Evolutionary conservation across 1,140 invertebrate genomes (phyloP).

Genomic region (Prorops nasuta): DNA sequence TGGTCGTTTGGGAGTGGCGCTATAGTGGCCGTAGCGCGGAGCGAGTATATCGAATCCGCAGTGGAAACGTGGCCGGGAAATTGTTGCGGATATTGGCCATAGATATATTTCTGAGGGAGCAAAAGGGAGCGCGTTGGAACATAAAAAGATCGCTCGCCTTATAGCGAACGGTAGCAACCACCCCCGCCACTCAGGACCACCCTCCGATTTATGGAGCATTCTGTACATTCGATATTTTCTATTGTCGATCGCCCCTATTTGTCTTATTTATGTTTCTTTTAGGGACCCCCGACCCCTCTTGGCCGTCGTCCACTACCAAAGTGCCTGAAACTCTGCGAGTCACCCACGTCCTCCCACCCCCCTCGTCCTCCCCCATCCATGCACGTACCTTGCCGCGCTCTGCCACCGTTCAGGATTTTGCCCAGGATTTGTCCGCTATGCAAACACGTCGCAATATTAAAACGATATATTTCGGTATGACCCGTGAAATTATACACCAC

Average conservation of each 20-base stretch:
- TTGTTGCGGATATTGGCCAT: slow-evolving; percentile 48
- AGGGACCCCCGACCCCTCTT: slow-evolving; percentile 38
- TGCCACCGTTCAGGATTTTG: slow-evolving; percentile 31
- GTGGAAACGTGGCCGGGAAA: slow-evolving; percentile 43
- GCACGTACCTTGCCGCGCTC: too few species aligned
- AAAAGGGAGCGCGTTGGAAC: slow-evolving; percentile 50
- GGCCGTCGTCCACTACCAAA: slow-evolving; percentile 40
- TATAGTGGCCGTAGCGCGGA: too few species aligned
- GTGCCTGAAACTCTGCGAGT: slow-evolving; percentile 32
- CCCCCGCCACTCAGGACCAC: slow-evolving; percentile 21
- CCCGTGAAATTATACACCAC: too few species aligned
- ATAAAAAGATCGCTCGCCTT: slow-evolving; percentile 54
- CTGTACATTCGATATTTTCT: slow-evolving; percentile 57
- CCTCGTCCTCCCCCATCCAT: too few species aligned
- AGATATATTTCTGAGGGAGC: slow-evolving; percentile 40
- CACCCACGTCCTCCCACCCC: slow-evolving; percentile 18
- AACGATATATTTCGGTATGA: slow-evolving; percentile 36
- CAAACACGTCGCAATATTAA: slow-evolving; percentile 40
- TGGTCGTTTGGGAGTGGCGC: too few species aligned
- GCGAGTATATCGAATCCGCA: slow-evolving; percentile 39
- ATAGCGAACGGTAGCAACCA: slow-evolving; percentile 28
- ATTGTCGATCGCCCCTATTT: slow-evolving; percentile 55
- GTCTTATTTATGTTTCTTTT: slow-evolving; percentile 58
- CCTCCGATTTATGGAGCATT: slow-evolving; percentile 54
- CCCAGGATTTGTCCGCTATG: slow-evolving; percentile 34